Conservation (phyloP, 2,797 vertebrate species). For the Rhincodon typus region DNA sequence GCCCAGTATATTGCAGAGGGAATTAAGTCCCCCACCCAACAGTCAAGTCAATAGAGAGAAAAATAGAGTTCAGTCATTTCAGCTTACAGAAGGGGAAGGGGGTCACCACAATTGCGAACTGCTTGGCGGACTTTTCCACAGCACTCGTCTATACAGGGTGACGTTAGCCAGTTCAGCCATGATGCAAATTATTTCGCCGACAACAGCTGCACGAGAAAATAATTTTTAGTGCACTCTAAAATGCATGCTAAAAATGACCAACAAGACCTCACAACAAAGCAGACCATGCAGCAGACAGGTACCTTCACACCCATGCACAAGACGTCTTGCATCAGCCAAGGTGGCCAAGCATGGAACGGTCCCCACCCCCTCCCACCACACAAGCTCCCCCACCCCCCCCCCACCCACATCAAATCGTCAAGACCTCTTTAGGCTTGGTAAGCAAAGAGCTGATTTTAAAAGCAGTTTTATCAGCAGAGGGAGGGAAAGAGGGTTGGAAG, state of each 20-base stretch:
- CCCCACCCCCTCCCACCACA: no score
- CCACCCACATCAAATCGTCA: not conserved
- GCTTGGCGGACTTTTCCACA: not conserved
- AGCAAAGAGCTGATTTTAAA: not conserved
- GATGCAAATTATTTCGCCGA: slow-evolving; percentile 28
- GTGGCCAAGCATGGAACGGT: not conserved
- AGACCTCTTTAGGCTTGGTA: not conserved
- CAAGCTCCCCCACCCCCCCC: not conserved
- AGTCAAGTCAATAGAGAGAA: slow-evolving; percentile 22
- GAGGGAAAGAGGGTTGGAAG: not conserved
- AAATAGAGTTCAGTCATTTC: slow-evolving; percentile 26
- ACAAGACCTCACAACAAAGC: not conserved
- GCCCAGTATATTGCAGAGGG: not conserved
- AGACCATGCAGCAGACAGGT: not conserved
- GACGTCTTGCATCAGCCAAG: not conserved
- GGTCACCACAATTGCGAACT: slow-evolving; percentile 2
- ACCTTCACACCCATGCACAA: not conserved
- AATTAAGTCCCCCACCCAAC: not conserved
- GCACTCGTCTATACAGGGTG: not conserved
- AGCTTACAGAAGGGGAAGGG: slow-evolving; percentile 25
- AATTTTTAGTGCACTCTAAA: slow-evolving; percentile 13
- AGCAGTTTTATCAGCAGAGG: not conserved
- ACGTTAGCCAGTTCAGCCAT: not conserved
- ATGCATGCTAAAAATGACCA: not conserved
- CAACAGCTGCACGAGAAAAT: slow-evolving; percentile 24